Evolutionary conservation across 2,797 vertebrate genomes (phyloP), one percentile per base, ranked within the genome.

Genomic region (Arnoldichthys spilopterus): DNA sequence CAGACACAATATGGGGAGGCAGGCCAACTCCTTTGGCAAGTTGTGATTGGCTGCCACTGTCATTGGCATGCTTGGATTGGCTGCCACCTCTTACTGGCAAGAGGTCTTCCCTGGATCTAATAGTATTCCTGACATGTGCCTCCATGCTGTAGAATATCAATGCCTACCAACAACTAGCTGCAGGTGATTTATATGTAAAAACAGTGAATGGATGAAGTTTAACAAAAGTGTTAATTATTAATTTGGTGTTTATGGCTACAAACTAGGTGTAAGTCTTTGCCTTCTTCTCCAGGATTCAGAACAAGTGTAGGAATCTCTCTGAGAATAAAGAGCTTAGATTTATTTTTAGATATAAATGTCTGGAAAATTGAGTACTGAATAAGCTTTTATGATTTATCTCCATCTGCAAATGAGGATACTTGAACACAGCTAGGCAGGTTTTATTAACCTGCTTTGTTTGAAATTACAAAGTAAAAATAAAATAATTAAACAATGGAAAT

Each of bases 11-110:
- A 70, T 69, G 45, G 53, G n/a, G 64, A 63, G 26, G 7, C 54
- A 69, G 76, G 85, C 88, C 88, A 88, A 86, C 82, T 82, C 85
- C 77, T 70, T 84, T 88, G 87, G 86, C 85, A 84, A 73, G 58
- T 73, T 74, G 24, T 62, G 75, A 86, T 79, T 74, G 78, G 84
- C 76, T 82, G 56, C 86, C 85, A 84, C 89, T 87, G 86, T 79
- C 82, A 81, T 83, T 77, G 73, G 84, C 80, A 84, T 80, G 86
- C 80, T 83, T 67, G 85, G 86, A 88, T 69, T 86, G 82, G 74
- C 79, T 76, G 32, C 86, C 88, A 87, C 83, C 83, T 84, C 83
- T 80, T 83, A 85, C 73, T 87, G 87, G 85, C 78, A 54, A n/a
- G 74, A 74, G 58, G 66, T 83, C 54, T 80, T 85, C 76, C 86